Evolutionary conservation across 1,140 invertebrate genomes (phyloP).

Genomic region (Bombus cullumanus): DNA sequence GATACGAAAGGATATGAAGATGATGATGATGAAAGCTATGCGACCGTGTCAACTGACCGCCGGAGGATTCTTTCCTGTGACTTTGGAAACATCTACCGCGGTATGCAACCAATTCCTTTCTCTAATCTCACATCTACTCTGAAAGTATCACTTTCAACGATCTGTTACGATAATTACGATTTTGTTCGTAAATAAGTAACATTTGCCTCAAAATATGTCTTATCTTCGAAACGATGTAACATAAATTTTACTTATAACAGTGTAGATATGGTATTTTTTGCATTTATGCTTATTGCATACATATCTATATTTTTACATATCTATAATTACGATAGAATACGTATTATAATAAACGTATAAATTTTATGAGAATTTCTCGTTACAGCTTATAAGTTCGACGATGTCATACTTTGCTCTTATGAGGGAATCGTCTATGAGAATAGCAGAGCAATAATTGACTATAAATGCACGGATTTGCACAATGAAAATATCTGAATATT

Average conservation of each 20-base stretch:
- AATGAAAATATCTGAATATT: not conserved
- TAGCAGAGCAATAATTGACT: rapidly evolving
- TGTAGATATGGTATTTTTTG: too few relatives aligned
- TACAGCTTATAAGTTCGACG: slow-evolving; percentile 35
- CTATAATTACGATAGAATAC: not conserved
- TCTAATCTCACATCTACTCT: too few relatives aligned
- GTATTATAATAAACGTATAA: not conserved
- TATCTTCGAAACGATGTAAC: too few relatives aligned
- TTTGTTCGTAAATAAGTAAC: not conserved
- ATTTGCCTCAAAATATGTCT: too few relatives aligned
- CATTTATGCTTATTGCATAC: not conserved
- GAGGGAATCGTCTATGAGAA: not conserved
- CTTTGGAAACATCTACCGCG: slow-evolving; percentile 52
- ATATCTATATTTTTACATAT: not conserved
- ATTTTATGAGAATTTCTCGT: not conserved
- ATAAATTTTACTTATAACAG: too few relatives aligned
- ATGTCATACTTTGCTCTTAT: slow-evolving; percentile 46
- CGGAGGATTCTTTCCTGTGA: slow-evolving; percentile 60
- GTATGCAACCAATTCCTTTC: slow-evolving; percentile 24
- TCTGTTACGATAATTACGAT: not conserved
- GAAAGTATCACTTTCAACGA: not conserved
- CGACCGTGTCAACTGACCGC: slow-evolving; percentile 53
- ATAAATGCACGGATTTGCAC: not conserved
- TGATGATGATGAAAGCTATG: slow-evolving; percentile 42
- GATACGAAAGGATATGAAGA: slow-evolving; percentile 29